Evolutionary conservation across 2,888 invertebrate species (phyloP), one percentile per base, ranked within the genome.

Genomic region (Drosophila putrida): DNA sequence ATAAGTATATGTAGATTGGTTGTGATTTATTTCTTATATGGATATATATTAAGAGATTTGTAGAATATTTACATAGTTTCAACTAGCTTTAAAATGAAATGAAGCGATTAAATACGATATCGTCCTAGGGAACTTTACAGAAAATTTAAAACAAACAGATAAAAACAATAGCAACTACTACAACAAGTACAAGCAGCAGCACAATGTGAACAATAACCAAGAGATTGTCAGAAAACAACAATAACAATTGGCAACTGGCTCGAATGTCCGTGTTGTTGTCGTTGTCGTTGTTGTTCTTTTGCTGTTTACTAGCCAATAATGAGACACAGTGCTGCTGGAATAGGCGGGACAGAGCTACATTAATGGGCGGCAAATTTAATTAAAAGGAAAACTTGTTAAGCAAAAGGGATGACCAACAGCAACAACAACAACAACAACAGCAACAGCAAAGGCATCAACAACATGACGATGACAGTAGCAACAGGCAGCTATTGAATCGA

Each of bases 351-450:
- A 28, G 44, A 60, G 13, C 61, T 50, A 61, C 75, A 63, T 63
- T 63, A 68, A 75, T 75, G 80, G 85, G 82, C 61, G 67, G 64
- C 39, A 73, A 88, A 85, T 88, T 88, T 83, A 83, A 83, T 83
- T 83, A 83, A 88, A 85, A 83, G 82, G 88, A 82, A 88, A 88
- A 82, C 86, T 88, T 78, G 85, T 75, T 82, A 82, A 68, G 60
- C 78, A 75, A 61, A 61, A 61, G 63, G 41, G 67, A 70, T 58
- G 53, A 60, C 6, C 61, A 46, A 9, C 55, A 74, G 15, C 31
- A 61, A 6, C 8, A 51, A 44, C n/a, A 61, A n/a, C 9, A 49
- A 20, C 33, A 50, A 36, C 33, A 41, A 46, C 33, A 57, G 15
- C 51, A 39, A 55, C 65, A 58, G 11, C 33, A 51, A 35, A 15